A percentile compares a stretch with the other conserved stretches of the same genome.
Conservation (phyloP, 2,113 vertebrate species). For the Aramus guarauna region DNA sequence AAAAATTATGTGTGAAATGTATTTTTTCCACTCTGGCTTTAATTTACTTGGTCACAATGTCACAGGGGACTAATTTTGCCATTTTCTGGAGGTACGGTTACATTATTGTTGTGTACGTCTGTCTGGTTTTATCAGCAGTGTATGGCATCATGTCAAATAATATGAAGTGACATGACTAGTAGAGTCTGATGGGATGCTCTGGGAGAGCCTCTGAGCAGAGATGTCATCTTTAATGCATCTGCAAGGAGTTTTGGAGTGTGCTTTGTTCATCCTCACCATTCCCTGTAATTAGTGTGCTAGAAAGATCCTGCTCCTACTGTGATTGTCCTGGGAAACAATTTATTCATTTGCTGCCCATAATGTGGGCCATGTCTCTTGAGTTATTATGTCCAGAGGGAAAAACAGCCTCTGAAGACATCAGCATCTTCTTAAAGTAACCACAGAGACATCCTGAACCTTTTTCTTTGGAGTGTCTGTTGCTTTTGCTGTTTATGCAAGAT, state of each 20-base stretch:
- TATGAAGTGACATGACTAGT: not conserved
- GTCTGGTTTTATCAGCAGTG: not conserved
- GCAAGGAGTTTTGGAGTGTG: not conserved
- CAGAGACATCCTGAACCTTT: not conserved
- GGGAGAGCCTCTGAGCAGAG: not conserved
- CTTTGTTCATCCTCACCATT: conserved; percentile 5
- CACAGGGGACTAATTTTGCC: conserved; percentile 33
- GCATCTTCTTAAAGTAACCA: not conserved
- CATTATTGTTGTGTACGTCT: conserved; percentile 10
- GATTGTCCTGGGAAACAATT: not conserved
- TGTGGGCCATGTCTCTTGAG: not conserved
- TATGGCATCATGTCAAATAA: not conserved
- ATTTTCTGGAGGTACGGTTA: conserved; percentile 25
- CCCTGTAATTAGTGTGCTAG: not conserved
- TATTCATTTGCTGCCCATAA: not conserved
- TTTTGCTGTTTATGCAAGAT: not conserved
- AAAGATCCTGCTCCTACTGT: not conserved
- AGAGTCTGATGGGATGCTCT: not conserved
- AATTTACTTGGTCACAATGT: conserved; percentile 33
- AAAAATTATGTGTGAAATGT: not conserved
- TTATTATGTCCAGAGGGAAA: not conserved
- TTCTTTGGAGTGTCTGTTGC: not conserved
- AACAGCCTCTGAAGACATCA: not conserved
- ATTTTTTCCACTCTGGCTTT: not conserved
- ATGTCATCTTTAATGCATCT: conserved; percentile 46